A percentile compares a stretch with the other conserved stretches of the same genome.
Conservation (phyloP, 2,888 invertebrate species). For the Xylocampa areola region DNA sequence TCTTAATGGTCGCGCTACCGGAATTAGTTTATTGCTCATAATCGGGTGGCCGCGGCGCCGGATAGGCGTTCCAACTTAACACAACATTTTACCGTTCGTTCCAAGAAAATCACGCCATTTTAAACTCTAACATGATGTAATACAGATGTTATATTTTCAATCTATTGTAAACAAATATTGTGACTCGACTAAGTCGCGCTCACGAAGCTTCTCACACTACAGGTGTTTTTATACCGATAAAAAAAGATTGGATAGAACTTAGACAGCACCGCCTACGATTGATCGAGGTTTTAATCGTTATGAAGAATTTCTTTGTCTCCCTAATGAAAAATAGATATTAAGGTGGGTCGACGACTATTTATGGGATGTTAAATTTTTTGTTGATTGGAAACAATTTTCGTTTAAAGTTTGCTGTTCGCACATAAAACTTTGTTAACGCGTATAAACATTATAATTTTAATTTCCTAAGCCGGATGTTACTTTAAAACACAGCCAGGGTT, state of each 20-base stretch:
- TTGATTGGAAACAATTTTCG: constrained; percentile 37
- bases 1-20: constrained; percentile 85
- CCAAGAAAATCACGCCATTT: constrained; percentile 29
- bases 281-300: constrained; percentile 75
- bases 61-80: constrained; percentile 79
- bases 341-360: constrained; percentile 38
- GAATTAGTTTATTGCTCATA: constrained; percentile 87
- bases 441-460: constrained; percentile 24
- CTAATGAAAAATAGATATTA: constrained; percentile 42
- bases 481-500: constrained; percentile 20
- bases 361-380: constrained; percentile 28
- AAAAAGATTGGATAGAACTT: constrained; percentile 70
- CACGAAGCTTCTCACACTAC: constrained; percentile 81
- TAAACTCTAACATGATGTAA: constrained; percentile 55
- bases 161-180: constrained; percentile 48
- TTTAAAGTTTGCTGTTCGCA: constrained; percentile 34
- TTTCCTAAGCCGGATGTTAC: constrained; percentile 43
- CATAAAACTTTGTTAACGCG: constrained; percentile 34
- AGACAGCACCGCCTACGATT: constrained; percentile 75
- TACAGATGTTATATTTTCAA: constrained; percentile 30
- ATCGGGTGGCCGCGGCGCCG: constrained; percentile 83
- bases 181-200: constrained; percentile 62
- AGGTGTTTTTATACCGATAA: constrained; percentile 79
- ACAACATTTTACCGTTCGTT: constrained; percentile 54
- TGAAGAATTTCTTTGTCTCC: constrained; percentile 53